These are phyloP conservation scores for Microctenopoma stevenorrisi DNA, from an alignment of 2,797 vertebrate genomes.

Conservation along the genomic window DNA sequence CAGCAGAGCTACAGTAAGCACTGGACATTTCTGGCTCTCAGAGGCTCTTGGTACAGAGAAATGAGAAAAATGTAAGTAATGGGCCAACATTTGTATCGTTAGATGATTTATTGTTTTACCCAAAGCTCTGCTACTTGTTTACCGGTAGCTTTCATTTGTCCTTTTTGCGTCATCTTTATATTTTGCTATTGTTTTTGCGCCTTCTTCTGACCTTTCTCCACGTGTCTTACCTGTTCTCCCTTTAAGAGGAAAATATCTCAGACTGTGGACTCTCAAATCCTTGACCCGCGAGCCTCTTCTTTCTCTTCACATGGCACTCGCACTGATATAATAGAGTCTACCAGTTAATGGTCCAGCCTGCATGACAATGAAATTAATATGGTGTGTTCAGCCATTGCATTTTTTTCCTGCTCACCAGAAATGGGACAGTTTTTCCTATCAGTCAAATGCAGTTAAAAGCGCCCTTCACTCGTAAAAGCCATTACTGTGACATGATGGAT, in stretches of 20 bases:
- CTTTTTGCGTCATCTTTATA: not conserved
- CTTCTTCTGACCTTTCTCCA: constrained; percentile 1
- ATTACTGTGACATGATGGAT: constrained; percentile 69
- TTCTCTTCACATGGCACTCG: constrained; percentile 38
- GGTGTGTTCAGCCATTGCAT: constrained; percentile 44
- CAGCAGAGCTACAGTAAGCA: constrained; percentile 72
- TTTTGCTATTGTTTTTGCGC: not conserved
- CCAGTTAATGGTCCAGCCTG: constrained; percentile 50
- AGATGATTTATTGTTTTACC: not conserved
- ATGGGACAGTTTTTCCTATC: constrained; percentile 50
- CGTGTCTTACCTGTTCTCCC: constrained; percentile 17
- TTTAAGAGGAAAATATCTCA: constrained; percentile 39
- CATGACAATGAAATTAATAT: constrained; percentile 60
- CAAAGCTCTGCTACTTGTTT: constrained; percentile 1
- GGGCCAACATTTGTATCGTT: constrained; percentile 3
- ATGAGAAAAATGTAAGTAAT: constrained; percentile 6
- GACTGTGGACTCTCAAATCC: constrained; percentile 41
- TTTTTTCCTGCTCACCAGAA: constrained; percentile 34
- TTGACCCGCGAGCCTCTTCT: constrained; percentile 53
- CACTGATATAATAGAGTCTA: constrained; percentile 47
- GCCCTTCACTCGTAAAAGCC: constrained; percentile 57
- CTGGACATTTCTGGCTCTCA: constrained; percentile 49
- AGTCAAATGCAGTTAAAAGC: constrained; percentile 66
- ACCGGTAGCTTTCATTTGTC: not conserved
- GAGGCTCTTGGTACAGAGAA: constrained; percentile 31